Conservation (phyloP, 1,140 invertebrate genomes). For the Monomorium pharaonis region DNA sequence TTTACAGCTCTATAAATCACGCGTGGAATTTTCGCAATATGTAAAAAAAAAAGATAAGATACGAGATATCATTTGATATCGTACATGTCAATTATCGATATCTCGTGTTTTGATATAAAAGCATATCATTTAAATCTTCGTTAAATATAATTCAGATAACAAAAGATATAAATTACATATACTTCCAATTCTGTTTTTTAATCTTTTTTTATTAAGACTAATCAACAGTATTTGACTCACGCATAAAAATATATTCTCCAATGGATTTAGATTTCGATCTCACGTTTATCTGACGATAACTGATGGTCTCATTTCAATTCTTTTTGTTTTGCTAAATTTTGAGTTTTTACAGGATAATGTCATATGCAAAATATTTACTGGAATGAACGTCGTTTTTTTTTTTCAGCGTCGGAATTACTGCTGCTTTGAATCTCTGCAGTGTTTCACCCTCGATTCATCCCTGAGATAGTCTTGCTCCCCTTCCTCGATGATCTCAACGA, state of each 20-base stretch:
- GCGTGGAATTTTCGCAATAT: background rate
- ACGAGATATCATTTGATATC: background rate
- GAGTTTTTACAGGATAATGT: background rate
- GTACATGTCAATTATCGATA: background rate
- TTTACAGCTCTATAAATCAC: background rate
- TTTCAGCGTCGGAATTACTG: background rate
- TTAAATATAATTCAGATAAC: background rate
- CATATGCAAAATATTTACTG: background rate
- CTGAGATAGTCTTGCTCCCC: background rate
- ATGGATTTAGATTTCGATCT: background rate
- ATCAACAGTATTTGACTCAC: background rate
- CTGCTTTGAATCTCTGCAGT: background rate
- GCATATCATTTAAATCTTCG: background rate
- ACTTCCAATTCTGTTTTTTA: background rate
- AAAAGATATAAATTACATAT: slow-evolving; percentile 10
- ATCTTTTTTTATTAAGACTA: background rate
- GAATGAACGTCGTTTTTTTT: background rate
- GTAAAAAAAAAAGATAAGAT: background rate
- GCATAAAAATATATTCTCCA: background rate
- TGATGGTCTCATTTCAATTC: background rate
- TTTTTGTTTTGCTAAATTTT: background rate
- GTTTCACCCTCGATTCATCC: background rate
- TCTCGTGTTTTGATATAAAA: background rate
- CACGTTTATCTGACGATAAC: background rate
- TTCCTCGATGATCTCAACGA: slow-evolving; percentile 32